phyloP scores from a whole-genome alignment of 92 coral and sea anemone genomes.

The Pocillopora meandrina region DNA sequence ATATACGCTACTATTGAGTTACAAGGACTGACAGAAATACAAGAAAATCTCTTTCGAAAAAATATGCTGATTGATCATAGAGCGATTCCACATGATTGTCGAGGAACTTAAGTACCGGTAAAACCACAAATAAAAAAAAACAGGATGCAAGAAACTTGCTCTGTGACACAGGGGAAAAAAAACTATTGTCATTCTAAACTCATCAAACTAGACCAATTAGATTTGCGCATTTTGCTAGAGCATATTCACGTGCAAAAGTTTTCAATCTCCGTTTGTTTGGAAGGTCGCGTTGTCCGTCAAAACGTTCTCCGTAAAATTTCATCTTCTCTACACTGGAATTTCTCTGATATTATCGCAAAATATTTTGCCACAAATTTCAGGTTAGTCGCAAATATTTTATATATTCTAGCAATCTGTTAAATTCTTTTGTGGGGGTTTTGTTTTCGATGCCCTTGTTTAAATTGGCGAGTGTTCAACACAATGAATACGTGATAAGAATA shows the following conservation, averaged over 20 bases:
- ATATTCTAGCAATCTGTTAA: not conserved
- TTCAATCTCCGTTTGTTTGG: not conserved
- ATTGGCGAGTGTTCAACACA: no score
- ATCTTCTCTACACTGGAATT: slow-evolving; percentile 10
- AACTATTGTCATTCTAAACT: not conserved
- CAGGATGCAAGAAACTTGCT: no score
- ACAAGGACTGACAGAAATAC: no score
- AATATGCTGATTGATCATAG: no score
- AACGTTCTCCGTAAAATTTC: not conserved
- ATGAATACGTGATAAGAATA: no score
- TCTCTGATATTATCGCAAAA: not conserved
- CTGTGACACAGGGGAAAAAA: not conserved
- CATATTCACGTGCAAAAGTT: slow-evolving; percentile 25
- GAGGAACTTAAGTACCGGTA: no score
- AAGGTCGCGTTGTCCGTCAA: not conserved
- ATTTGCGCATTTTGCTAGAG: slow-evolving; percentile 2
- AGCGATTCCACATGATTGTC: no score
- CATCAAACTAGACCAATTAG: not conserved
- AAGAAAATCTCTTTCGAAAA: no score
- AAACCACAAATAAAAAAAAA: no score
- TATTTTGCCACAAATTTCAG: slow-evolving; percentile 14
- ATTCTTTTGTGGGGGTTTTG: no score
- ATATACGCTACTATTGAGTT: no score
- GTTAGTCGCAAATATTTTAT: slow-evolving; percentile 15
- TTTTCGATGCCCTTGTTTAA: not conserved